These are phyloP conservation scores for Glyptemys insculpta DNA, from an alignment of 2,797 vertebrate genomes.

Conservation along the genomic window DNA sequence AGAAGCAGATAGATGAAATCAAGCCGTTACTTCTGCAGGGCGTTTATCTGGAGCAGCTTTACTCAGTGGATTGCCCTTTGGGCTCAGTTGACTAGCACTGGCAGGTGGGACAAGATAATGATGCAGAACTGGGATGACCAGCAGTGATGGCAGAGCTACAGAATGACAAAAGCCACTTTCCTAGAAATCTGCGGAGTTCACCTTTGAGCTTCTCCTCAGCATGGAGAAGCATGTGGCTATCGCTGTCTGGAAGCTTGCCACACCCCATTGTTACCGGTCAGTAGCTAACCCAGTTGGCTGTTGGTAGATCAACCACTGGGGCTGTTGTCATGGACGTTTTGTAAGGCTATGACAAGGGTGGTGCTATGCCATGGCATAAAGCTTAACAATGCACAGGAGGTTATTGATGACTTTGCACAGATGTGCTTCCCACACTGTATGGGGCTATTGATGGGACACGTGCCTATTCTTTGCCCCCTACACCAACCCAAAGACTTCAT, in stretches of 20 bases:
- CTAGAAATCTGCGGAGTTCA: neutral
- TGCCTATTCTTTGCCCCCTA: rapidly evolving
- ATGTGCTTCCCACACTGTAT: neutral
- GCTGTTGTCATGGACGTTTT: neutral
- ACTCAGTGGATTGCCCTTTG: neutral
- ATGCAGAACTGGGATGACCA: rapidly evolving
- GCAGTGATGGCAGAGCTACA: neutral
- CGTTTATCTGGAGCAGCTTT: neutral
- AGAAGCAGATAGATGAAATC: neutral
- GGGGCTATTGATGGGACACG: neutral
- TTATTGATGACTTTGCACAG: no score
- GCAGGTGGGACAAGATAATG: neutral
- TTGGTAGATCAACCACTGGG: no score
- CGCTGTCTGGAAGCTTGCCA: rapidly evolving
- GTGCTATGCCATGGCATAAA: neutral
- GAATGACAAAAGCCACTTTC: neutral
- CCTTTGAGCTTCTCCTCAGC: neutral
- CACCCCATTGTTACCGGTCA: neutral
- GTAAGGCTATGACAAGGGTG: neutral
- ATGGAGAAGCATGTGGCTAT: neutral
- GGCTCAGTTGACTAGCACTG: neutral
- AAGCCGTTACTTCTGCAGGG: neutral
- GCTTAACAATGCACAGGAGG: neutral
- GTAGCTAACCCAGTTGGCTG: neutral
- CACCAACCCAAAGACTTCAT: neutral